Percentiles rank a stretch among this genome's conserved stretches.
Evolutionary conservation across 2,888 invertebrate genomes (phyloP).

Genomic region (Therioaphis trifolii): DNA sequence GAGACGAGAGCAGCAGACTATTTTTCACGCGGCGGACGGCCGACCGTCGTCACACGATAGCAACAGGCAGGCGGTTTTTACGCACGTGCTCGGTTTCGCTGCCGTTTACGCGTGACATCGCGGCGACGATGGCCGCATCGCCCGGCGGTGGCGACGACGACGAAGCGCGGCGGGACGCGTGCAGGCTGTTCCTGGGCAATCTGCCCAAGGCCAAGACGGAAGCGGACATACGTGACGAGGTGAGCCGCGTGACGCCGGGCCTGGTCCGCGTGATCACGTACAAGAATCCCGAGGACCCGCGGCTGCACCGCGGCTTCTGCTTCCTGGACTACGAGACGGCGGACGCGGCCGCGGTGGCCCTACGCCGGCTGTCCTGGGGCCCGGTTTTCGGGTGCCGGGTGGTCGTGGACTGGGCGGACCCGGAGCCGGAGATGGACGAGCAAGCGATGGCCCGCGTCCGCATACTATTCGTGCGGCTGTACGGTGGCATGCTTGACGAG

Average conservation of each 20-base stretch:
- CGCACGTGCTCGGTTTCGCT: no score
- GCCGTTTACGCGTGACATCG: background rate
- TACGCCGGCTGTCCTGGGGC: background rate
- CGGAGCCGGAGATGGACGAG: conserved; percentile 33
- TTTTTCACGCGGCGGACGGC: background rate
- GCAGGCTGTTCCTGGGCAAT: conserved; percentile 51
- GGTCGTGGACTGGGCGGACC: conserved; percentile 52
- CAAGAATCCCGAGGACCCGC: conserved; percentile 1
- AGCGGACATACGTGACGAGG: conserved; percentile 7
- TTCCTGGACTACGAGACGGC: conserved; percentile 37
- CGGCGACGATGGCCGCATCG: background rate
- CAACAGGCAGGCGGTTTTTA: no score
- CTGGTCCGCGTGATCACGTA: conserved; percentile 46
- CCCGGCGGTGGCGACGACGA: background rate
- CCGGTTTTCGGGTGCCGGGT: conserved; percentile 44
- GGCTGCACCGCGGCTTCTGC: conserved; percentile 44
- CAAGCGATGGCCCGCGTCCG: conserved; percentile 11
- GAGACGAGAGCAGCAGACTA: background rate
- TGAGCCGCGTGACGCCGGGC: background rate
- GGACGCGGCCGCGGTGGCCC: background rate
- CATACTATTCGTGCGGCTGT: conserved; percentile 44
- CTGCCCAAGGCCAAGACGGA: conserved; percentile 43
- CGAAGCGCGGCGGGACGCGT: background rate
- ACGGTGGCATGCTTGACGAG: conserved; percentile 12
- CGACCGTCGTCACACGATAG: background rate